These are phyloP conservation scores for Rhamphomyia laevipes DNA, from an alignment of 2,888 invertebrate genomes.

Conservation along the genomic window DNA sequence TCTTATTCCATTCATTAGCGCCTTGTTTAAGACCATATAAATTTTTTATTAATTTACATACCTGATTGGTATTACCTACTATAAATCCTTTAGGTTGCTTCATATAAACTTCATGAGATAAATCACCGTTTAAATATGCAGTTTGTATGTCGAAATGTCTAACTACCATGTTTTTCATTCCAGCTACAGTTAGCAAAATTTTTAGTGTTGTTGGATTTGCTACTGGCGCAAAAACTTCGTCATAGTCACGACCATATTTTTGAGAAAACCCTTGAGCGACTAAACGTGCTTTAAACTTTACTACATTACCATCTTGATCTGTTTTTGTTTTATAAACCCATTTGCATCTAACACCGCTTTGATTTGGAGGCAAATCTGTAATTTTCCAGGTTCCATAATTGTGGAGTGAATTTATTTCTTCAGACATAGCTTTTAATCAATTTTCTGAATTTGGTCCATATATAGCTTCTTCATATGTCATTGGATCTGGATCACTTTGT, in stretches of 20 bases:
- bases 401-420: too few relatives aligned
- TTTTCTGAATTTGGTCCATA: not conserved
- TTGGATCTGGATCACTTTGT: not conserved
- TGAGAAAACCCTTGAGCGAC: conserved; percentile 7
- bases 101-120: not conserved
- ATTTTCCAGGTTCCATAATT: not conserved
- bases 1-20: conserved; percentile 2
- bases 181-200: conserved; percentile 1
- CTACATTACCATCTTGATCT: not conserved
- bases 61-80: not conserved
- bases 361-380: not conserved
- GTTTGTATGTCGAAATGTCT: not conserved
- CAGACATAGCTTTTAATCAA: not conserved
- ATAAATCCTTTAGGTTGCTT: not conserved
- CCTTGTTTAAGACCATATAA: conserved; percentile 1
- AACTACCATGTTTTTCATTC: not conserved
- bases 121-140: conserved; percentile 1
- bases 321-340: not conserved
- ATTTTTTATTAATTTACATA: conserved; percentile 1
- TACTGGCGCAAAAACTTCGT: too few relatives aligned
- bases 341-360: not conserved
- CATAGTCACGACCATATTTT: too few relatives aligned
- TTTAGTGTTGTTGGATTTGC: not conserved
- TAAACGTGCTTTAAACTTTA: conserved; percentile 1
- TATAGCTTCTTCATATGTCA: not conserved